Base-by-base conservation (phyloP, 2,797 vertebrate species). In the Channa striata region DNA sequence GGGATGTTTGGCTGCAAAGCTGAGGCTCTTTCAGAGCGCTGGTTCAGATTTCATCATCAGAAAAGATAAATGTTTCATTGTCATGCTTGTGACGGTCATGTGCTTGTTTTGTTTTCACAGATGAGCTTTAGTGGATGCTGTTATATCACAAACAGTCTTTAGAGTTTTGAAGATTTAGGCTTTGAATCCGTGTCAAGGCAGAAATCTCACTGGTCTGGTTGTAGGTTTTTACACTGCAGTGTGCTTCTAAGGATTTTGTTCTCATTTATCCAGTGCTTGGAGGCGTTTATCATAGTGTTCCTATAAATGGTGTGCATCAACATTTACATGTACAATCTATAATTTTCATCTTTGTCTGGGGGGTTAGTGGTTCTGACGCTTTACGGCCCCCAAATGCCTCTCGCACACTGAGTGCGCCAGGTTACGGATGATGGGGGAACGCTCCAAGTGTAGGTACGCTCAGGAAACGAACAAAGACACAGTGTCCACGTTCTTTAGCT, bases 1-100 rank as follows among this genome's bases (percentile, higher is more conserved):
- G 60, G 14, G 37, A 42, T 57, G 47, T 54, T 68, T 65, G 64
- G 57, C 40, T 71, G 43, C 74, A 64, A 57, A 68, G 34, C 58
- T 7, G 51, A 50, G 30, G 37, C 43, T 47, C 9, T 59, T 16
- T 52, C 39, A 9, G 5, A 59, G 36, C 49, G 0, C 40, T 25
- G 39, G 53, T 60, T 30, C 25, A 50, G 44, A 51, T 77, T 53
- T 66, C 7, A 51, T 66, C 7, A 51, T 47, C 19, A 30, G 42
- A 59, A 10, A 33, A 37, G 0, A 25, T 21, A 39, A 10, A 39
- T n/a, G 14, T 37, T 21, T 39, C 30, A 8, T 66, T 61, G n/a
- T 57, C 39, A 37, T 21, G 51, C 30, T 39, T 20, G 23, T 47
- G 36, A n/a, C 40, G 7, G 1, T 37, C 12, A 8, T 6, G 16